phyloP scores from a whole-genome alignment of 2,888 invertebrate genomes.

The Metellina segmentata region DNA sequence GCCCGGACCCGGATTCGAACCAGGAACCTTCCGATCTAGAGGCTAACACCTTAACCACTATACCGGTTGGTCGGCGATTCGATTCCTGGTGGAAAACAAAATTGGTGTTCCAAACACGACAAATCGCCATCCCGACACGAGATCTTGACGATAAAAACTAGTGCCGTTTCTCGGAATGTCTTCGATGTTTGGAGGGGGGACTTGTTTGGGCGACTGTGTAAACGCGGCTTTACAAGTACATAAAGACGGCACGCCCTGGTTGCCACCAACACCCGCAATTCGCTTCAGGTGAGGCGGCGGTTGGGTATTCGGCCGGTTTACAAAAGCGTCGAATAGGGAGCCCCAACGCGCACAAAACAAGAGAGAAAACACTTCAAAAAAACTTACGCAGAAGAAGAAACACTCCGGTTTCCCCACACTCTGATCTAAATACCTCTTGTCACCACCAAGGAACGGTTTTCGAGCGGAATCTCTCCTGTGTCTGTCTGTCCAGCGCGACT shows the following conservation, averaged over 20 bases:
- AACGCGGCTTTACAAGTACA: not conserved
- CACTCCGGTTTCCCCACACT: slow-evolving; percentile 43
- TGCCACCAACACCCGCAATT: not conserved
- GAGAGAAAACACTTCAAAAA: not conserved
- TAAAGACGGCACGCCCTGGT: not conserved
- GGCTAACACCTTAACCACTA: no score
- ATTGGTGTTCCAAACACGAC: no score
- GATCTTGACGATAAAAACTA: no score
- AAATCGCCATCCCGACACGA: no score
- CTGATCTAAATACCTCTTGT: slow-evolving; percentile 45
- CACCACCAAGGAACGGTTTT: not conserved
- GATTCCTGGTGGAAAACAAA: no score
- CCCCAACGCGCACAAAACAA: not conserved
- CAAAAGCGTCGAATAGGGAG: not conserved
- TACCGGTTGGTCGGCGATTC: no score
- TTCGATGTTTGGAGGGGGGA: not conserved
- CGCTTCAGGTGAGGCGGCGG: not conserved
- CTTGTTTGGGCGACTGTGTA: not conserved
- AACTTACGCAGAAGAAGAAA: slow-evolving; percentile 14
- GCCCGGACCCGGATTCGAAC: no score
- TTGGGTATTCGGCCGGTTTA: not conserved
- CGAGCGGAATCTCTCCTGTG: not conserved
- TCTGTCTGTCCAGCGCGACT: slow-evolving; percentile 13
- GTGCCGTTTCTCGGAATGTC: not conserved
- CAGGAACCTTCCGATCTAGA: no score